These are phyloP conservation scores for Ibidorhyncha struthersii DNA, from an alignment of 2,113 vertebrate species.

Conservation along the genomic window DNA sequence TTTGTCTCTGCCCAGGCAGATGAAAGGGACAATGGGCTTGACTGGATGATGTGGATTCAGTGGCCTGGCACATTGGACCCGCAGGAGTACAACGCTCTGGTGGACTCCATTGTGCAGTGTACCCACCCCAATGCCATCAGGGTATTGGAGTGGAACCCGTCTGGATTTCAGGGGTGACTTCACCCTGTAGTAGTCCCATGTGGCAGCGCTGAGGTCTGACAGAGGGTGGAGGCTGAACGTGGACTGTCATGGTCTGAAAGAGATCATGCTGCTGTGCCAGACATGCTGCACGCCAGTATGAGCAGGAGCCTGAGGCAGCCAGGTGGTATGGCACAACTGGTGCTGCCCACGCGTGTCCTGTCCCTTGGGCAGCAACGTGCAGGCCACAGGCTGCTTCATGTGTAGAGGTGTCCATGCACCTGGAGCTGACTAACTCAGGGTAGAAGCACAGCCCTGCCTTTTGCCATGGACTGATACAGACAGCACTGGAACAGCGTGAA, in stretches of 20 bases:
- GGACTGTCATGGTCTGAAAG: not conserved
- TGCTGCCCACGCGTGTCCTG: not conserved
- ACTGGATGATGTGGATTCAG: fast-evolving
- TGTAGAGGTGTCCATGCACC: not conserved
- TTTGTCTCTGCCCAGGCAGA: not conserved
- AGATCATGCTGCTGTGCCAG: too few species aligned
- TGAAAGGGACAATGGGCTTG: fast-evolving
- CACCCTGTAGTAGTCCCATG: not conserved
- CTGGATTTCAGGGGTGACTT: not conserved
- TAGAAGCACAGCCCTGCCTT: not conserved
- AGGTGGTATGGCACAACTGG: not conserved
- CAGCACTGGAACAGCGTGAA: not conserved
- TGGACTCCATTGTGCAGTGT: fast-evolving
- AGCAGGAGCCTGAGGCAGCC: not conserved
- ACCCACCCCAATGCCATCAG: too few species aligned
- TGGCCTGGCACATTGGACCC: not conserved
- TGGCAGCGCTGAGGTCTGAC: fast-evolving
- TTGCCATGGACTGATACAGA: not conserved
- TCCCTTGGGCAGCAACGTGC: not conserved
- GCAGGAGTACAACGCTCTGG: not conserved
- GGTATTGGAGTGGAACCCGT: fast-evolving
- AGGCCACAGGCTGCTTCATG: not conserved
- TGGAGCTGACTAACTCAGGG: not conserved
- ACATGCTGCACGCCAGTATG: not conserved
- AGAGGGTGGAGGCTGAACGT: not conserved